These are phyloP conservation scores for Hypsopygia costalis DNA, from an alignment of 2,888 invertebrate species.

Conservation along the genomic window DNA sequence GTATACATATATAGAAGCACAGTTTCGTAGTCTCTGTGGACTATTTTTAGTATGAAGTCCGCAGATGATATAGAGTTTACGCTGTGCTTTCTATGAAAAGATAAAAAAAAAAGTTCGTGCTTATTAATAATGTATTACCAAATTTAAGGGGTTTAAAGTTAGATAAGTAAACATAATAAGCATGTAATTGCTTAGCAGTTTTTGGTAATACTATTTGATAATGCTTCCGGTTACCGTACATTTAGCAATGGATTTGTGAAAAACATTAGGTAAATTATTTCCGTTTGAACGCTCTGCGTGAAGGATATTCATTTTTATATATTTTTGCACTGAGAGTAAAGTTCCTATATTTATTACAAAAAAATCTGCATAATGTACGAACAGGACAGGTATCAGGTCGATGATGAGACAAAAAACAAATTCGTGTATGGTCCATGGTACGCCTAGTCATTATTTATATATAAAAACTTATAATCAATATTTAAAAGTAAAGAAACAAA, in stretches of 20 bases:
- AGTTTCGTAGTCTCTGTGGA: conserved; percentile 25
- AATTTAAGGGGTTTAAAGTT: conserved; percentile 47
- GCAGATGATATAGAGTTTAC: conserved; percentile 3
- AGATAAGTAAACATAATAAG: conserved; percentile 38
- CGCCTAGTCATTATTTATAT: conserved; percentile 77
- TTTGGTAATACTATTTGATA: conserved; percentile 47
- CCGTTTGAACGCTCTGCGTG: conserved; percentile 28
- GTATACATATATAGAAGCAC: conserved; percentile 40
- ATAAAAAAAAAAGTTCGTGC: conserved; percentile 60
- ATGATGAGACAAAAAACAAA: conserved; percentile 32
- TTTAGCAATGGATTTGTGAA: conserved; percentile 32
- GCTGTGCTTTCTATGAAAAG: conserved; percentile 35
- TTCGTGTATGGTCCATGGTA: conserved; percentile 69
- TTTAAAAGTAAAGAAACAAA: conserved; percentile 47
- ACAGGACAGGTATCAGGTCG: conserved; percentile 35
- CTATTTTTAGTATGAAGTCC: conserved; percentile 1
- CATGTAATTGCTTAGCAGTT: conserved; percentile 55
- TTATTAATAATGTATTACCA: conserved; percentile 60
- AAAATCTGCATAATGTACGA: conserved; percentile 42
- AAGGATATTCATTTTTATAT: conserved; percentile 29
- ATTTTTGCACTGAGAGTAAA: conserved; percentile 69
- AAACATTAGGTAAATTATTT: conserved; percentile 34
- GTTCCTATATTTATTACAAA: conserved; percentile 74
- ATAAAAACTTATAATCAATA: conserved; percentile 58
- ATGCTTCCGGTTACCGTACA: conserved; percentile 51